phyloP scores from a whole-genome alignment of 2,113 vertebrate species.

The Apteryx mantelli region DNA sequence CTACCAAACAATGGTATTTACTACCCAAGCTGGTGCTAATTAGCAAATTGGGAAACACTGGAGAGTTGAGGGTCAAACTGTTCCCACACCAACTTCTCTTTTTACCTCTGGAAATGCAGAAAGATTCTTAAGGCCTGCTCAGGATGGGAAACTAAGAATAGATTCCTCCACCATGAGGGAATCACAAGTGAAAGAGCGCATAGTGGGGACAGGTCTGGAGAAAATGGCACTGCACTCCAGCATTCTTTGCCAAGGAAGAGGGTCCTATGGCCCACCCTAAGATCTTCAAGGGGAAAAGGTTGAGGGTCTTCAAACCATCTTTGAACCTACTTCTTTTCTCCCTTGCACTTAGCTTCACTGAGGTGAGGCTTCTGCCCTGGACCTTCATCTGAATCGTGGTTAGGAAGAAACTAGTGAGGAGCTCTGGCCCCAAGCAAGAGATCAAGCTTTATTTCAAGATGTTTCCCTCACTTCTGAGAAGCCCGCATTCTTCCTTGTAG shows the following conservation, averaged over 20 bases:
- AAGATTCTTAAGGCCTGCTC: background rate
- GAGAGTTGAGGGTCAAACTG: background rate
- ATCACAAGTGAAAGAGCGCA: background rate
- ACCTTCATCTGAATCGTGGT: background rate
- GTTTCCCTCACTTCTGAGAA: background rate
- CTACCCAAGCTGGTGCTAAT: background rate
- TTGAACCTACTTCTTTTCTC: background rate
- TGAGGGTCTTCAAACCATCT: background rate
- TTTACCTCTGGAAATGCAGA: background rate
- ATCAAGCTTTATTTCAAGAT: background rate
- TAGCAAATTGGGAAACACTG: background rate
- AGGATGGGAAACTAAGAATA: background rate
- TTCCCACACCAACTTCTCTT: background rate
- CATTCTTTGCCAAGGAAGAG: background rate
- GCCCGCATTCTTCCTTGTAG: background rate
- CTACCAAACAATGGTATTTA: background rate
- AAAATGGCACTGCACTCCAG: background rate
- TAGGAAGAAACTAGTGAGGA: background rate
- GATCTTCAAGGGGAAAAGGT: background rate
- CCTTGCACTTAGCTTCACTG: background rate
- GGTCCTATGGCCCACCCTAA: background rate
- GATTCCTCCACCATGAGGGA: background rate
- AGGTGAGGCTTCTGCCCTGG: background rate
- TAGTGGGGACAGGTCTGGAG: background rate
- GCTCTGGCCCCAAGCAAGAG: background rate